Percentiles rank a stretch among this genome's conserved stretches.
These are phyloP conservation scores for Lemur catta DNA, from an alignment of 2,797 vertebrate species.

Conservation along the genomic window DNA sequence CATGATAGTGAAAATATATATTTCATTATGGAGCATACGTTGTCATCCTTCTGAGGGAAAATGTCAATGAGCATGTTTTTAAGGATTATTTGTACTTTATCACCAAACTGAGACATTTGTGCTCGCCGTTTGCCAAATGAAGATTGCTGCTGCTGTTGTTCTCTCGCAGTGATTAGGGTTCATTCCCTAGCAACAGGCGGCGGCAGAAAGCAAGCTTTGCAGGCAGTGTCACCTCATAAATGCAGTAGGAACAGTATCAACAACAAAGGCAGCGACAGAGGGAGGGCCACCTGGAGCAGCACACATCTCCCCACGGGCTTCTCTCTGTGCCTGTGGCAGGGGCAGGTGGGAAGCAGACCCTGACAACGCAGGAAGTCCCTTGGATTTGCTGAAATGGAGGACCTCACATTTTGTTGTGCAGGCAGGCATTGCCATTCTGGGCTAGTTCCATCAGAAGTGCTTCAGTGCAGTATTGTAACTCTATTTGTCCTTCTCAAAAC, in stretches of 20 bases:
- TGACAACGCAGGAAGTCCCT: not conserved
- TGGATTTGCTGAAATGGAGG: not conserved
- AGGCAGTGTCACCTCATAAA: not conserved
- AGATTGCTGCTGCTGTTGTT: not conserved
- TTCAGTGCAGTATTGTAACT: not conserved
- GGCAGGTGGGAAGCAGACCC: not conserved
- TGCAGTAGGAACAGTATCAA: not conserved
- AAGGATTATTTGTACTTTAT: not conserved
- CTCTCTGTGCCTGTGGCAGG: not conserved
- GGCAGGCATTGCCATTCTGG: not conserved
- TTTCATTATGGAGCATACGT: not conserved
- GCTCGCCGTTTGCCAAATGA: not conserved
- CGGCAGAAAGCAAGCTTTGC: not conserved
- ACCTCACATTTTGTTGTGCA: no score
- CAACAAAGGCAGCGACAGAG: not conserved
- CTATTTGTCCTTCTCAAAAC: not conserved
- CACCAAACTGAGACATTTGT: not conserved
- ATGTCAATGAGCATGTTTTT: not conserved
- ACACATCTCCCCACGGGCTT: fast-evolving
- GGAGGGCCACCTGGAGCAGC: fast-evolving
- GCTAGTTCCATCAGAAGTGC: not conserved
- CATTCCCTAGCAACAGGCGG: conserved; percentile 1
- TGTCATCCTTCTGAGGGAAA: not conserved
- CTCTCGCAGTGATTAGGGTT: not conserved
- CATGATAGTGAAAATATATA: not conserved